Percentiles rank a stretch among this genome's conserved stretches.
Evolutionary conservation across 2,113 vertebrate genomes (phyloP).

Genomic region (Indicator indicator): DNA sequence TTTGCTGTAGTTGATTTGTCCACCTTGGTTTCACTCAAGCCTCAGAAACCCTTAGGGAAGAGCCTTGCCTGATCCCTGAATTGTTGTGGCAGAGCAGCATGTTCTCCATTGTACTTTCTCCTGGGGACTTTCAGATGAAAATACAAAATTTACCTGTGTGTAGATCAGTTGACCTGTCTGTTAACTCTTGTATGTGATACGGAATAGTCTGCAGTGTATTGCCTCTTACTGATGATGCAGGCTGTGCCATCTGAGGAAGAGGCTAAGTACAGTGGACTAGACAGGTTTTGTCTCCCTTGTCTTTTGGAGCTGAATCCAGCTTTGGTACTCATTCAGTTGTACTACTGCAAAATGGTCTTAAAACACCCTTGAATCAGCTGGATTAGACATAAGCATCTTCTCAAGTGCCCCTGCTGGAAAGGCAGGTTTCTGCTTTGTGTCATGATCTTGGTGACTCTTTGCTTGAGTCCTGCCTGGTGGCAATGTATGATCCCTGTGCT

Average conservation of each 20-base stretch:
- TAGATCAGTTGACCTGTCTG: background rate
- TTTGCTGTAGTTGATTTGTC: background rate
- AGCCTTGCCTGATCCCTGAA: background rate
- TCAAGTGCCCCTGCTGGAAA: background rate
- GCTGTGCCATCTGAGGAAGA: background rate
- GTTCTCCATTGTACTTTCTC: background rate
- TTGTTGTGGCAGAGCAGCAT: background rate
- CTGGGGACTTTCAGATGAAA: background rate
- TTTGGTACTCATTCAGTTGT: background rate
- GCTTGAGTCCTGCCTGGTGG: background rate
- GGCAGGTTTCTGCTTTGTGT: background rate
- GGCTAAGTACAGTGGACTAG: background rate
- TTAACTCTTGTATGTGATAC: background rate
- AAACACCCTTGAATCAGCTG: background rate
- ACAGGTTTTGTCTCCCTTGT: background rate
- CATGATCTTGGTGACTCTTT: background rate
- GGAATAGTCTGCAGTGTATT: background rate
- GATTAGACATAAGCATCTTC: background rate
- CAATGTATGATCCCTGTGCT: background rate
- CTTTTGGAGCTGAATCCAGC: background rate
- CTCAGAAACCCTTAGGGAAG: background rate
- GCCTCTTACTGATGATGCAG: accelerated
- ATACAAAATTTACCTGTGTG: background rate
- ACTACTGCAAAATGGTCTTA: background rate
- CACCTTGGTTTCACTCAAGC: background rate